Base-by-base conservation (phyloP, 2,113 vertebrate genomes). In the Hemiscyllium ocellatum region DNA sequence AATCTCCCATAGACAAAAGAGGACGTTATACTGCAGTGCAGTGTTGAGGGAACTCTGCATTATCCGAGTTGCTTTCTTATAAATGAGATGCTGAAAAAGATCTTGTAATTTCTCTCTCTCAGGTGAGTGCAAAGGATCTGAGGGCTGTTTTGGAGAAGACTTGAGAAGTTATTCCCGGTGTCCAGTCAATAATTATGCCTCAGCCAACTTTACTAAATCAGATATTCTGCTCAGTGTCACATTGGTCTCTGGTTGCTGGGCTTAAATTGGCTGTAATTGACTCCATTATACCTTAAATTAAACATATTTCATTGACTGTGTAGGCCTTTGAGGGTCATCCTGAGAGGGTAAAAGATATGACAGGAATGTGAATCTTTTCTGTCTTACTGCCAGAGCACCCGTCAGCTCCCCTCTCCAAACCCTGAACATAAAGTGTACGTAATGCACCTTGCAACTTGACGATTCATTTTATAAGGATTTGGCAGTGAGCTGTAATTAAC, bases 401-500 rank as follows among this genome's bases (percentile, higher is more conserved):
- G 2, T 5, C 33, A 66, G 29, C 33, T 65, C 10, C 22, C 15
- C 26, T 13, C 26, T 33, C 52, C 52, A 52, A 24, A 8, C 24
- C 85, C 12, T 24, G 10, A 13, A 12, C 4, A 20, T 17, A 37
- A 7, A 17, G 89, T 8, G 6, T 37, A 33, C 37, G 61, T 66
- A 37, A 12, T 17, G 68, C 61, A 68, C n/a, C 89, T 68, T 93
- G 89, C 17, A 65, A 37, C 17, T 68, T 66, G 37, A 33, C 66
- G 20, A 93, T 91, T 91, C 15, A 37, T 61, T 65, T 66, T 20
- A 20, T 66, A 66, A 66, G 61, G 33, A 17, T 5, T 93, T 66
- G n/a, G 61, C 89, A 66, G 33, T 3, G 89, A 93, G 89, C 65
- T 68, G 89, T 93, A 93, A 68, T 93, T 37, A 93, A 93, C 66